Evolutionary conservation across 1,140 invertebrate species (phyloP).

Genomic region (Polypedilum pembai): DNA sequence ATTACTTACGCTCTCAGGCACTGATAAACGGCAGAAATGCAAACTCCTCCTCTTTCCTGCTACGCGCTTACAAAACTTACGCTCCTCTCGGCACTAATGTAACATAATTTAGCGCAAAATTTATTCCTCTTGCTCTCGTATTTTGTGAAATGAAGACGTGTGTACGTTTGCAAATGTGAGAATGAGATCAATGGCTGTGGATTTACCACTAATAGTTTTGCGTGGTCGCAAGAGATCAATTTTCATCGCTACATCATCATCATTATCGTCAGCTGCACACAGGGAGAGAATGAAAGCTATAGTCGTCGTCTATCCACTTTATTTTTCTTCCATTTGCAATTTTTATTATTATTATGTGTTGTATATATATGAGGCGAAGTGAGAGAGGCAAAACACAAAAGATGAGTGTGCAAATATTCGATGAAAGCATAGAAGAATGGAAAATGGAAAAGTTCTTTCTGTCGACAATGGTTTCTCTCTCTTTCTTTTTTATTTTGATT

Average conservation of each 20-base stretch:
- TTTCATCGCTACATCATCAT: conserved; percentile 12
- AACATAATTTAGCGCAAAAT: neutral
- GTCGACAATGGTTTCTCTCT: neutral
- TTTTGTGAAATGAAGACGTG: no score
- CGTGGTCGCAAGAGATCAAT: conserved; percentile 8
- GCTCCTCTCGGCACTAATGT: neutral
- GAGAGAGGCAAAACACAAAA: neutral
- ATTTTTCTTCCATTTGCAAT: neutral
- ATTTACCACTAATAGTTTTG: neutral
- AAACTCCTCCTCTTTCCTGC: conserved; percentile 3
- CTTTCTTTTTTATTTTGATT: neutral
- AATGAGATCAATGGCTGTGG: neutral
- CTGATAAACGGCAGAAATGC: neutral
- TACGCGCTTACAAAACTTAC: neutral
- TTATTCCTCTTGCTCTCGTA: neutral
- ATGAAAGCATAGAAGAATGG: neutral
- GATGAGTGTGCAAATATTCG: conserved; percentile 1
- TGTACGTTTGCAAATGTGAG: neutral
- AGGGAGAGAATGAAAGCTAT: neutral
- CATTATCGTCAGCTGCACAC: conserved; percentile 9
- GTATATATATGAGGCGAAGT: neutral
- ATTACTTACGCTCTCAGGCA: conserved; percentile 16
- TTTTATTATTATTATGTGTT: neutral
- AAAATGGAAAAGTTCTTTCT: no score
- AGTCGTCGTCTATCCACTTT: neutral